phyloP scores from a whole-genome alignment of 2,797 vertebrate species.

The Todus mexicanus region DNA sequence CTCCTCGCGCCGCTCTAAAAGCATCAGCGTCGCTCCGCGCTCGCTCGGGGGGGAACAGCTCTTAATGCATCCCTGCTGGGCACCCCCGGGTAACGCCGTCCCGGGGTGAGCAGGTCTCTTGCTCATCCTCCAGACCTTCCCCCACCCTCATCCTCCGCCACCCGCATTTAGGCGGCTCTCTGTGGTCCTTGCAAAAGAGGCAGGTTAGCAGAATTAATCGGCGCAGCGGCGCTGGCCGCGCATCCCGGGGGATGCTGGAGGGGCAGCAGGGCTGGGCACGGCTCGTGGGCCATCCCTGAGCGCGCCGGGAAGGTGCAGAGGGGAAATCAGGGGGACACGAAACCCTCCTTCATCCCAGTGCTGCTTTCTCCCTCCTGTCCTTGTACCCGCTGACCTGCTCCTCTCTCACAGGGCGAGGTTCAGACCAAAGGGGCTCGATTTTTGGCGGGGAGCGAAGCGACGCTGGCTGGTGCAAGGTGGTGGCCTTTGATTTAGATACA shows the following conservation, averaged over 20 bases:
- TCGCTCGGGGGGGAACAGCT: not conserved
- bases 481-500: not conserved
- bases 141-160: rapidly evolving
- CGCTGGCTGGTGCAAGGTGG: rapidly evolving
- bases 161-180: rapidly evolving
- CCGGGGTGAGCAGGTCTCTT: not conserved
- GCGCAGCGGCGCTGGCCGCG: not conserved
- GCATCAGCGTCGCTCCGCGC: rapidly evolving
- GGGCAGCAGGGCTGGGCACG: not conserved
- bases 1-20: not conserved
- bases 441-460: not conserved
- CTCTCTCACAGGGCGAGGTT: rapidly evolving
- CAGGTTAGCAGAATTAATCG: rapidly evolving
- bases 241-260: not conserved
- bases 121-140: not conserved
- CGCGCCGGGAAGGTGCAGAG: not conserved
- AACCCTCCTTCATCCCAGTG: not conserved
- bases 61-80: not conserved
- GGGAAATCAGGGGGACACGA: not conserved
- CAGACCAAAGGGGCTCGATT: not conserved
- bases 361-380: not conserved
- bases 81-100: not conserved
- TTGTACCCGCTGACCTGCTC: rapidly evolving
- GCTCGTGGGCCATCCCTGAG: not conserved
- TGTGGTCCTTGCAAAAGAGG: not conserved